Percentiles rank a stretch among this genome's conserved stretches.
These are phyloP conservation scores for Dendrocincla tyrannina DNA, from an alignment of 2,797 vertebrate genomes.

Conservation along the genomic window DNA sequence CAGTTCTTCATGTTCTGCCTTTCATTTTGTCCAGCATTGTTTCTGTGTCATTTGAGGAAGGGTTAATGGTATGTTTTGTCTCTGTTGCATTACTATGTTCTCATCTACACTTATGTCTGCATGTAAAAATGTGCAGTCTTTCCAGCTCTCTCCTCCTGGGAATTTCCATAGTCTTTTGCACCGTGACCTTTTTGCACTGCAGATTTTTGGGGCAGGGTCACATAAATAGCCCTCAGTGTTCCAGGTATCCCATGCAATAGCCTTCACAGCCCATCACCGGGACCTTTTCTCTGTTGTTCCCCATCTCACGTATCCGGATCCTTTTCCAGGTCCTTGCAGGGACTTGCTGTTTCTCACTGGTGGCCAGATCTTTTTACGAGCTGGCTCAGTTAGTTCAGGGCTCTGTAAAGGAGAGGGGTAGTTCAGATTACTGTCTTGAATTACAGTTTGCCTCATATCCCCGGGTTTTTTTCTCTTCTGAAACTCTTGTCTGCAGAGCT, in stretches of 20 bases:
- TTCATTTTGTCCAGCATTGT: background rate
- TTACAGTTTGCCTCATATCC: background rate
- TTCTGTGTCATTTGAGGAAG: background rate
- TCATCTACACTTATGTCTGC: background rate
- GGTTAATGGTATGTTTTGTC: background rate
- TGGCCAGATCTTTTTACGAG: conserved; percentile 42
- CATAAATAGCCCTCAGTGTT: background rate
- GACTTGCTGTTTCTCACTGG: background rate
- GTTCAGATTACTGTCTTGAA: conserved; percentile 33
- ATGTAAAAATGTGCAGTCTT: background rate
- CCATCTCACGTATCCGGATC: background rate
- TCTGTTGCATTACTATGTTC: background rate
- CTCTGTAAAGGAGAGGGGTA: conserved; percentile 18
- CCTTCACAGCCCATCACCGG: background rate
- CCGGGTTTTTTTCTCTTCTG: background rate
- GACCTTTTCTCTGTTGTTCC: background rate
- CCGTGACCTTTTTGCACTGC: background rate
- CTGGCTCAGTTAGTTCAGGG: background rate
- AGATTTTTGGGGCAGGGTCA: background rate
- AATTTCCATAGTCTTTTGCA: background rate
- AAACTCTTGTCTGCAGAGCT: background rate
- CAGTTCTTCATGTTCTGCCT: background rate
- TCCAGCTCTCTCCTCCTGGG: background rate
- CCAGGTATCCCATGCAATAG: background rate
- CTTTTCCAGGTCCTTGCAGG: background rate